Conservation (phyloP, 2,113 vertebrate genomes). For the Vicugna pacos region DNA sequence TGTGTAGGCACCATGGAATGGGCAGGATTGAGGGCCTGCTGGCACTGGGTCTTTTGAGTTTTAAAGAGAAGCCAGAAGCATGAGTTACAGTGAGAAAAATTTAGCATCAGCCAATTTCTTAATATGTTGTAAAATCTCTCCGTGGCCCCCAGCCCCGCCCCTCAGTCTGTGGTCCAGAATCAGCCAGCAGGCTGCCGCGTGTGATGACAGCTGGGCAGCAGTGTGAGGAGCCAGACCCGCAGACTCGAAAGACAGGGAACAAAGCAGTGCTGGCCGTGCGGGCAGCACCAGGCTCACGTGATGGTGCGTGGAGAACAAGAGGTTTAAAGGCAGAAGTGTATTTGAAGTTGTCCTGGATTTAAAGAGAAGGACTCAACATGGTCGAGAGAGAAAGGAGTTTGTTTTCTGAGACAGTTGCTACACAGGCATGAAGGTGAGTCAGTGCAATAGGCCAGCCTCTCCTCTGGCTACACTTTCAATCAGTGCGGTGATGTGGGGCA, state of each 20-base stretch:
- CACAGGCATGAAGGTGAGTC: no score
- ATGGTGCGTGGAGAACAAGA: not conserved
- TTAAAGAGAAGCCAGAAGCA: not conserved
- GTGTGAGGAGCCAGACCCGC: not conserved
- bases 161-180: not conserved
- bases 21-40: not conserved
- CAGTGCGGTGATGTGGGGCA: no score
- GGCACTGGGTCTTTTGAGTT: not conserved
- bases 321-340: not conserved
- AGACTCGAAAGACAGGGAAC: not conserved
- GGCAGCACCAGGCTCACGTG: fast-evolving
- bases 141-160: fast-evolving
- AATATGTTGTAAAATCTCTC: not conserved
- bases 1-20: not conserved
- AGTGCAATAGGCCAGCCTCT: not conserved
- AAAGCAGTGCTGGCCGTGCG: not conserved
- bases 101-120: slow-evolving; percentile 24
- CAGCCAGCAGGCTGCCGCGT: not conserved
- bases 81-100: not conserved
- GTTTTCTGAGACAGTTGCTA: not conserved
- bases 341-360: not conserved
- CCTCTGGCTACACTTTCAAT: not conserved
- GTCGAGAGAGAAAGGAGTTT: not conserved
- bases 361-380: not conserved
- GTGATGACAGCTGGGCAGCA: not conserved